Conservation (phyloP, 1,140 invertebrate genomes). For the Drosophila tsacasi region DNA sequence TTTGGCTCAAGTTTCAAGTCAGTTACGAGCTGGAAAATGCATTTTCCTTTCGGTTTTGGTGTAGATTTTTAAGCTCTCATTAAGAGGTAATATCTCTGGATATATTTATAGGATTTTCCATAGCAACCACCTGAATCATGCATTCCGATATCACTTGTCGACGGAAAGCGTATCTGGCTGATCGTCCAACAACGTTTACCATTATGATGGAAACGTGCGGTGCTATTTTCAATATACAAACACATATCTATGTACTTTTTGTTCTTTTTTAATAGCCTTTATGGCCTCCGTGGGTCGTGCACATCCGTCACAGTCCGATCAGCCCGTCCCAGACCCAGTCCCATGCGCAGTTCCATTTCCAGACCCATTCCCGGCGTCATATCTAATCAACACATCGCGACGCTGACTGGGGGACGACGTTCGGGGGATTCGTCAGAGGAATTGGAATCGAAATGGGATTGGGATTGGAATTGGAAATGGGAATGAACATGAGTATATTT, state of each 20-base stretch:
- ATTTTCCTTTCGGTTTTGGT: not conserved
- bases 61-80: not conserved
- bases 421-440: conserved; percentile 29
- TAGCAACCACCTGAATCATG: not conserved
- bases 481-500: conserved; percentile 48
- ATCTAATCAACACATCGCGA: conserved; percentile 67
- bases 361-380: conserved; percentile 45
- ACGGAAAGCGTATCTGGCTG: conserved; percentile 21
- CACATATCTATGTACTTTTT: not conserved
- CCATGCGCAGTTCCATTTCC: conserved; percentile 2
- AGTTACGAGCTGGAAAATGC: not conserved
- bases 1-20: not conserved
- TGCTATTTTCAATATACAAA: conserved; percentile 9
- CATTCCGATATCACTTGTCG: not conserved
- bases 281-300: conserved; percentile 49
- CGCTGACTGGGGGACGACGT: not conserved
- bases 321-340: conserved; percentile 7
- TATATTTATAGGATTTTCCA: no score
- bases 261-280: conserved; percentile 46
- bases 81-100: not conserved
- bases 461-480: conserved; percentile 6
- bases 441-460: not conserved
- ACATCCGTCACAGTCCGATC: conserved; percentile 46
- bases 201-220: conserved; percentile 44
- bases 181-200: conserved; percentile 22